Base-by-base conservation (phyloP, 2,888 invertebrate genomes). In the Rugalucina vietnamica region DNA sequence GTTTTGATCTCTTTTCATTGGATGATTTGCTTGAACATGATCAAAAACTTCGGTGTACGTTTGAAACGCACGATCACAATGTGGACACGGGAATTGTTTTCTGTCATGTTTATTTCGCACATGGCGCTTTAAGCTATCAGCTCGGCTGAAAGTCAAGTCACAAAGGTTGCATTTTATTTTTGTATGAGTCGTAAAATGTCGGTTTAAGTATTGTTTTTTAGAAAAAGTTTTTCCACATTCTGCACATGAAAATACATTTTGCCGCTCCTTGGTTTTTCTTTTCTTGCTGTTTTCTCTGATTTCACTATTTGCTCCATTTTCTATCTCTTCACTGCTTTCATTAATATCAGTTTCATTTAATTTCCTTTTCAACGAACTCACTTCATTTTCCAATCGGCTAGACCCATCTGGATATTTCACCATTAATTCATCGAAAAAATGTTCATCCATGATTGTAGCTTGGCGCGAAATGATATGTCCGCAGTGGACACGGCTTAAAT, bases 11-110 rank as follows among this genome's bases (percentile, higher is more conserved):
- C 8, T 60, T 29, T 1, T 24, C 10, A 79, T 10, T n/a, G 79
- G 72, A 57, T 79, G 72, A 1, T 79, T 2, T 29, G 39, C n/a
- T 29, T 24, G 27, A n/a, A 72, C 57, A 29, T 79, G 79, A 32
- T 65, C 32, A 32, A 79, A 29, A 12, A 79, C 37, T 54, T 54
- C 10, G 3, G 10, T n/a, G 39, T 79, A 79, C 10, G n/a, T 39
- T 5, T 49, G 21, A 36, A 71, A 79, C 4, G 34, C 27, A 24
- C 37, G 18, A 57, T 79, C 54, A 39, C 79, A 79, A 57, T 79
- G 79, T 21, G 49, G 65, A 70, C 77, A 77, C n/a, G 34, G 24
- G 21, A 60, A 60, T n/a, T 54, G 5, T 27, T 60, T 4, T 8
- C n/a, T 54, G 4, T 21, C 54, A 54, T 54, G 54, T 54, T 54